Evolutionary conservation across 2,888 invertebrate species (phyloP).

Genomic region (Aphelenchoides bicaudatus): DNA sequence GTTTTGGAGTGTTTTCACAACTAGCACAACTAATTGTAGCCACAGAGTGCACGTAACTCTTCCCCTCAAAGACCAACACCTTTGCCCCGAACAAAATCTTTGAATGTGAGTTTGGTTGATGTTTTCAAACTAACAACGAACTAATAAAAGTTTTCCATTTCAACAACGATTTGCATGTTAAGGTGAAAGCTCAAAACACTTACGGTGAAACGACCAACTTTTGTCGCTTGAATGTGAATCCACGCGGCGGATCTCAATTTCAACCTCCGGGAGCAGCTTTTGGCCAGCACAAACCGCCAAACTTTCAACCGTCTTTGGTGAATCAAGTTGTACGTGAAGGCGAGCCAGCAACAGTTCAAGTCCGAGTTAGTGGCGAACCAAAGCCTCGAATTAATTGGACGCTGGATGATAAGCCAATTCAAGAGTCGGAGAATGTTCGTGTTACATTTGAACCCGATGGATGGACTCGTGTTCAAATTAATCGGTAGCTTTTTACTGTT

Average conservation of each 20-base stretch:
- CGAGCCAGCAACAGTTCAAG: slow-evolving; percentile 45
- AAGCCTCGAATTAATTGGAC: slow-evolving; percentile 55
- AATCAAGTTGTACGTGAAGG: slow-evolving; percentile 53
- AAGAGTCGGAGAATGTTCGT: slow-evolving; percentile 20
- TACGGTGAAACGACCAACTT: slow-evolving; percentile 57
- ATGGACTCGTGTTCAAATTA: slow-evolving; percentile 46
- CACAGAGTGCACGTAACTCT: too few relatives aligned
- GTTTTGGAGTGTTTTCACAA: too few relatives aligned
- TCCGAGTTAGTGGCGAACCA: slow-evolving; percentile 49
- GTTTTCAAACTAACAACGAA: too few relatives aligned
- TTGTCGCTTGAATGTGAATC: slow-evolving; percentile 48
- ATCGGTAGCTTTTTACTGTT: slow-evolving; percentile 26
- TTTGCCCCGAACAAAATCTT: too few relatives aligned
- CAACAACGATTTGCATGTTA: too few relatives aligned
- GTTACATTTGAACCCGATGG: slow-evolving; percentile 54
- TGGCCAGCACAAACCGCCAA: slow-evolving; percentile 33
- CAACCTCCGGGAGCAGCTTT: slow-evolving; percentile 33
- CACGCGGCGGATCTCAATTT: slow-evolving; percentile 20
- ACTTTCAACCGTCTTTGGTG: slow-evolving; percentile 48
- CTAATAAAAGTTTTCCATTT: too few relatives aligned
- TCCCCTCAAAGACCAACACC: too few relatives aligned
- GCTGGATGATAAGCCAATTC: slow-evolving; percentile 47
- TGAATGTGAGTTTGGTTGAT: too few relatives aligned
- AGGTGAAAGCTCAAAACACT: slow-evolving; percentile 70
- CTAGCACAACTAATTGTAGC: too few relatives aligned